These are phyloP conservation scores for Mesaphorura yosii DNA, from an alignment of 1,140 invertebrate species.

Conservation along the genomic window DNA sequence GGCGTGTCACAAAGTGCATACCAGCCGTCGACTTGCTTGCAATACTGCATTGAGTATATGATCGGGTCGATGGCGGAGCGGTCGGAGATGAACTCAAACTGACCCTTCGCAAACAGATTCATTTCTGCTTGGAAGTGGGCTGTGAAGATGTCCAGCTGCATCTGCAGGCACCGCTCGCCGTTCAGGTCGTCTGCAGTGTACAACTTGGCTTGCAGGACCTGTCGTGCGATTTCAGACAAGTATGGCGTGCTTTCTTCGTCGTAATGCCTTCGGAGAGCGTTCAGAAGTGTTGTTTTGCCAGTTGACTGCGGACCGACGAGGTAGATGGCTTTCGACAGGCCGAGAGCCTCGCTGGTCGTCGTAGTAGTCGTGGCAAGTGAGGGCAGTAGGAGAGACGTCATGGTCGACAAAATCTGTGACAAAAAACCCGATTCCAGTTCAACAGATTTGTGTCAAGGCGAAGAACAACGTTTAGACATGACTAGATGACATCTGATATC, in stretches of 20 bases:
- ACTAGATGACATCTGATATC: no score
- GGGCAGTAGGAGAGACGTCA: no score
- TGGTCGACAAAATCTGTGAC: no score
- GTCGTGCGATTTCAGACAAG: neutral
- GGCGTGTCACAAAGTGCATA: neutral
- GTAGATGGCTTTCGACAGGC: neutral
- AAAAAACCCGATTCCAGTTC: no score
- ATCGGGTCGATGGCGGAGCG: neutral
- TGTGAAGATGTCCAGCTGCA: neutral
- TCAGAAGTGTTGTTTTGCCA: neutral
- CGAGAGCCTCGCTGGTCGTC: no score
- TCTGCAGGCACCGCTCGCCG: neutral
- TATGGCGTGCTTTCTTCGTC: neutral
- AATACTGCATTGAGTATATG: neutral
- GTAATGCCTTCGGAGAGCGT: neutral
- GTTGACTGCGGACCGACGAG: neutral
- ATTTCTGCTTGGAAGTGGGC: neutral
- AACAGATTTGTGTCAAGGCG: no score
- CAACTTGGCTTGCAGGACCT: neutral
- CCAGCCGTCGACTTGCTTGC: neutral
- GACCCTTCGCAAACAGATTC: neutral
- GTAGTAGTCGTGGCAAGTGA: no score
- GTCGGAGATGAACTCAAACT: neutral
- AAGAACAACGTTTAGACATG: no score
- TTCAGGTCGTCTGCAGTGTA: neutral